phyloP scores from a whole-genome alignment of 1,140 invertebrate species.

The Eubasilissa regina region DNA sequence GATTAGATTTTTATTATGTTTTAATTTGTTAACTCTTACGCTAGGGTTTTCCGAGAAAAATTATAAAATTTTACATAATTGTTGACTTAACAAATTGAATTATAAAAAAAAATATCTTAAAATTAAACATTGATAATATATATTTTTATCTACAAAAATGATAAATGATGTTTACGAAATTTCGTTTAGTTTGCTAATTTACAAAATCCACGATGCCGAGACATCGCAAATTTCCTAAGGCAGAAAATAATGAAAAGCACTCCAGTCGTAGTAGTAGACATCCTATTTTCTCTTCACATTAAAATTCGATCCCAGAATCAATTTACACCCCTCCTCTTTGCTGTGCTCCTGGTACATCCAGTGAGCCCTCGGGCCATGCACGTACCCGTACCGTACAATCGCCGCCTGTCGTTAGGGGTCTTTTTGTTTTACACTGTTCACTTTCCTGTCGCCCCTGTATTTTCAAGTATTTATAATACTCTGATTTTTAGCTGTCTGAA shows the following conservation, averaged over 20 bases:
- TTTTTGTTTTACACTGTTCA: conserved; percentile 39
- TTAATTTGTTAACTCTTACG: too few relatives aligned
- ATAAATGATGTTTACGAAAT: not conserved
- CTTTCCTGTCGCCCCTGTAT: conserved; percentile 32
- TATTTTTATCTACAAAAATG: too few relatives aligned
- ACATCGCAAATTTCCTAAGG: not conserved
- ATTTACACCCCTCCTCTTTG: conserved; percentile 33
- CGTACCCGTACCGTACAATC: conserved; percentile 16
- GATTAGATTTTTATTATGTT: too few relatives aligned
- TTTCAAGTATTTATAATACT: not conserved
- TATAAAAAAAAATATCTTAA: too few relatives aligned
- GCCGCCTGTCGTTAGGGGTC: conserved; percentile 22
- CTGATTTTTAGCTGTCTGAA: too few relatives aligned
- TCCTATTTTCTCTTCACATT: conserved; percentile 39
- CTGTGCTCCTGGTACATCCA: conserved; percentile 26
- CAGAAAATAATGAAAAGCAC: conserved; percentile 35
- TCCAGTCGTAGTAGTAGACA: conserved; percentile 16
- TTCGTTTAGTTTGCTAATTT: not conserved
- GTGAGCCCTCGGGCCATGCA: not conserved
- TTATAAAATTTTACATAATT: too few relatives aligned
- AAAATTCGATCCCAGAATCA: conserved; percentile 42
- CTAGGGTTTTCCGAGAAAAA: too few relatives aligned
- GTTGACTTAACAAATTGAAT: too few relatives aligned
- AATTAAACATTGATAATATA: too few relatives aligned
- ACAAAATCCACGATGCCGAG: not conserved